Percentiles rank a stretch among this genome's conserved stretches.
phyloP scores from a whole-genome alignment of 2,797 vertebrate genomes.

The Periparus ater region DNA sequence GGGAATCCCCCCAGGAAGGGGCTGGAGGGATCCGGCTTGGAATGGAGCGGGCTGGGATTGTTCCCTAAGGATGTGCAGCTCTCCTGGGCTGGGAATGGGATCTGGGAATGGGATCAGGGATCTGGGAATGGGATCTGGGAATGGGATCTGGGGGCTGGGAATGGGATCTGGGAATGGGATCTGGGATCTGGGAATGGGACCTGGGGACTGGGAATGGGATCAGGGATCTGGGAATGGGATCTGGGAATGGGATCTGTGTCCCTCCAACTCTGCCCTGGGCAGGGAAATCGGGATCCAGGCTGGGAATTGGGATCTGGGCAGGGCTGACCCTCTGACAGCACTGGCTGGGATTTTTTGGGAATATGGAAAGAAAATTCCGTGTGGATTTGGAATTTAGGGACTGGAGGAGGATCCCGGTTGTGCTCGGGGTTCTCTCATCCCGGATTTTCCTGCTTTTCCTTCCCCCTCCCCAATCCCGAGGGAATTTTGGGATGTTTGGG shows the following conservation, averaged over 20 bases:
- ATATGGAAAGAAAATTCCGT: not conserved
- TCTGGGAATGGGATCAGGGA: too few relatives aligned
- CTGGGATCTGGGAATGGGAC: too few relatives aligned
- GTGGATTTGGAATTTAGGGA: slow-evolving; percentile 40
- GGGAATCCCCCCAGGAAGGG: not conserved
- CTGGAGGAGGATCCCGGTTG: slow-evolving; percentile 6
- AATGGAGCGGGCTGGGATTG: not conserved
- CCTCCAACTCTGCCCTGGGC: too few relatives aligned
- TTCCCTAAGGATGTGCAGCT: not conserved
- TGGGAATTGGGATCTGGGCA: not conserved
- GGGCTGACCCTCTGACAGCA: not conserved
- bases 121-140: not conserved
- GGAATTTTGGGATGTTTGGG: not conserved
- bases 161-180: too few relatives aligned
- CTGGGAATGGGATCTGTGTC: too few relatives aligned
- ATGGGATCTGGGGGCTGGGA: too few relatives aligned
- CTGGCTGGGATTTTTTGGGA: not conserved
- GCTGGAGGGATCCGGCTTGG: not conserved
- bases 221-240: too few relatives aligned
- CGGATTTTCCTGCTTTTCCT: not conserved
- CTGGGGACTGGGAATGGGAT: too few relatives aligned
- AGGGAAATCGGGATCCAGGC: too few relatives aligned
- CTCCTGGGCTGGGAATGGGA: not conserved
- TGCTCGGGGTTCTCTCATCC: not conserved
- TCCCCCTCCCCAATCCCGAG: not conserved